phyloP scores from a whole-genome alignment of 2,113 vertebrate genomes.

The Junco hyemalis region DNA sequence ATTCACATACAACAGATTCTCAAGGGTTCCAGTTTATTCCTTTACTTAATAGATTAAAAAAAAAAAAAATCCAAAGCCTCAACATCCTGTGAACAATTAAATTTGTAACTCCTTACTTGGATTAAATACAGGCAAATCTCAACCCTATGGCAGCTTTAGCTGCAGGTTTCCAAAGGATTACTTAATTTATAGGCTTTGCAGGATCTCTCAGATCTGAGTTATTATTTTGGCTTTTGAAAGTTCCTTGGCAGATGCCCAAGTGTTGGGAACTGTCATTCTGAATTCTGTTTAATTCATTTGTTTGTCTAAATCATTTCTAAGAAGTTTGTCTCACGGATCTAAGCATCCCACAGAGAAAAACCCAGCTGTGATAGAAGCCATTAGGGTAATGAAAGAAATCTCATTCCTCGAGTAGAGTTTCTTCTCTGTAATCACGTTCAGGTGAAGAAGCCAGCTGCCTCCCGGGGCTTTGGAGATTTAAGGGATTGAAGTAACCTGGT shows the following conservation, averaged over 20 bases:
- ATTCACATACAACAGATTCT: not conserved
- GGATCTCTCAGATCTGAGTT: slow-evolving; percentile 28
- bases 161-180: slow-evolving; percentile 44
- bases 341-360: slow-evolving; percentile 16
- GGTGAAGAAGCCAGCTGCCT: not conserved
- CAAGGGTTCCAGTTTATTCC: not conserved
- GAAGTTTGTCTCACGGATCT: not conserved
- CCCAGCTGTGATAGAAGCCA: slow-evolving; percentile 21
- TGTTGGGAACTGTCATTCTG: slow-evolving; percentile 4
- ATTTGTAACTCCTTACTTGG: slow-evolving; percentile 25
- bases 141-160: not conserved
- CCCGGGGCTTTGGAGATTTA: not conserved
- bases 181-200: slow-evolving; percentile 47
- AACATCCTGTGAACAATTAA: slow-evolving; percentile 15
- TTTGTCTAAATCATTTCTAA: slow-evolving; percentile 50
- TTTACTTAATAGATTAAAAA: not conserved
- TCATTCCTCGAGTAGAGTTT: not conserved
- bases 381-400: slow-evolving; percentile 7
- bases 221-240: slow-evolving; percentile 53
- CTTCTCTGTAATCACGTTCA: not conserved
- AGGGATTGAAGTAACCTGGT: not conserved
- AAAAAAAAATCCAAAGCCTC: not conserved
- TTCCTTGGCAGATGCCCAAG: slow-evolving; percentile 28
- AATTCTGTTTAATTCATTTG: slow-evolving; percentile 27
- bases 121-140: slow-evolving; percentile 29